Conservation (phyloP, 2,888 invertebrate species). For the Lithophane leautieri region DNA sequence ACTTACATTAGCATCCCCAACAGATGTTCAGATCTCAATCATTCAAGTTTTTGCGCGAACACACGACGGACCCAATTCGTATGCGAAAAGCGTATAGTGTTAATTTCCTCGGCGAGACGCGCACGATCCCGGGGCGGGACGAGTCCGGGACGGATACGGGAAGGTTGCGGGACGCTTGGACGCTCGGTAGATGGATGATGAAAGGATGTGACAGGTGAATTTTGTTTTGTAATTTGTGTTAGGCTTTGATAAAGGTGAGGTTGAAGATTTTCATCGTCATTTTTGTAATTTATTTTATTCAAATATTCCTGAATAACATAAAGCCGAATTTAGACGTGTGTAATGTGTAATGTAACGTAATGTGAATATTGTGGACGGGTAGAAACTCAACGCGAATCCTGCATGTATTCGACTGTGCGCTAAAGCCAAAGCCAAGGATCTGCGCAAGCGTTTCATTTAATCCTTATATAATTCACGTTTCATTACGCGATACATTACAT, state of each 20-base stretch:
- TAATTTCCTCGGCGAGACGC: constrained; percentile 73
- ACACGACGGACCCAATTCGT: constrained; percentile 55
- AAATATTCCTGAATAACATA: no score
- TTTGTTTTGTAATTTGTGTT: constrained; percentile 62
- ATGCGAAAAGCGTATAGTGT: constrained; percentile 70
- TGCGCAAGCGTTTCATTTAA: no score
- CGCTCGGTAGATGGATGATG: constrained; percentile 75
- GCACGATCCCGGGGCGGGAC: constrained; percentile 41
- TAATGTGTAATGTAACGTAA: no score
- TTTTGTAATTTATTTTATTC: no score
- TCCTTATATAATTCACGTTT: no score
- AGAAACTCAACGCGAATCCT: no score
- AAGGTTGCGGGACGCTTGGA: constrained; percentile 68
- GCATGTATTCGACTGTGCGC: no score
- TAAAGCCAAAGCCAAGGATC: no score
- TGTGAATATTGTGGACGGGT: no score
- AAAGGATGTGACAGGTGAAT: constrained; percentile 60
- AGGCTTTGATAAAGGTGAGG: constrained; percentile 7
- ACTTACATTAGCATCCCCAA: constrained; percentile 12
- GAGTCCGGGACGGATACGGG: constrained; percentile 61
- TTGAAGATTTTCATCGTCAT: no score
- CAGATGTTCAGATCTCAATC: constrained; percentile 57
- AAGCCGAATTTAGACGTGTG: no score
- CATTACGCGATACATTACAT: no score
- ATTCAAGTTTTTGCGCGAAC: constrained; percentile 49